A percentile compares a stretch with the other conserved stretches of the same genome.
These are phyloP conservation scores for Strigamia crassipes DNA, from an alignment of 2,888 invertebrate genomes.

Conservation along the genomic window DNA sequence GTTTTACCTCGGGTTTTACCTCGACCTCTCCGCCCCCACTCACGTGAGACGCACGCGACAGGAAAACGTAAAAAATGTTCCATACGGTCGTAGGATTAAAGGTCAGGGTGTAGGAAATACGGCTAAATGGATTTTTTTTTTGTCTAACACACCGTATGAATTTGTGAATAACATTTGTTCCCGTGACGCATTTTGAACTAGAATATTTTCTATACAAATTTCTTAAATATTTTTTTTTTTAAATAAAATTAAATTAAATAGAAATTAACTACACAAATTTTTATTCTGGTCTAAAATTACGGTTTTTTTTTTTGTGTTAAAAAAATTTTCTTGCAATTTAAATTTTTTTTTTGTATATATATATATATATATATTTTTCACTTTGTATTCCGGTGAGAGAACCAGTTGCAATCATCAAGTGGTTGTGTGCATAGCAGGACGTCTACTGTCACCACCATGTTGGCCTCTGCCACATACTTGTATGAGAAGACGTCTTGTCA, in stretches of 20 bases:
- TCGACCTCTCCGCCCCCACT: neutral
- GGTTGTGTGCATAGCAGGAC: constrained; percentile 18
- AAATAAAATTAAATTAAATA: neutral
- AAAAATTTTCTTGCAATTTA: neutral
- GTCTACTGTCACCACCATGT: constrained; percentile 11
- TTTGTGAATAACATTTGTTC: neutral
- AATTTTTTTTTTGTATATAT: neutral
- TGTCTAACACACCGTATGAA: neutral
- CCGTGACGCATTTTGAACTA: too few relatives aligned
- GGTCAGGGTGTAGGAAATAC: neutral
- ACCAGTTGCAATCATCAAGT: constrained; percentile 12
- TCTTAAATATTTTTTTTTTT: neutral
- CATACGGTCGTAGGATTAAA: neutral
- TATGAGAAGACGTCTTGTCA: constrained; percentile 18
- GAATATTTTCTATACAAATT: too few relatives aligned
- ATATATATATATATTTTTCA: too few relatives aligned
- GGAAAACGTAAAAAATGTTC: neutral
- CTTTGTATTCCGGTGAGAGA: neutral
- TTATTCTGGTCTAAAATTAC: too few relatives aligned
- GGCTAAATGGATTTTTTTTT: neutral
- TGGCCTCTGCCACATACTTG: constrained; percentile 3
- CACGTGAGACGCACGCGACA: constrained; percentile 12
- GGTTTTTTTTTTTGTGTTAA: neutral
- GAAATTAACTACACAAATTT: too few relatives aligned
- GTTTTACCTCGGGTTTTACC: neutral